These are phyloP conservation scores for Litocranius walleri DNA, from an alignment of 2,113 vertebrate genomes.

Conservation along the genomic window DNA sequence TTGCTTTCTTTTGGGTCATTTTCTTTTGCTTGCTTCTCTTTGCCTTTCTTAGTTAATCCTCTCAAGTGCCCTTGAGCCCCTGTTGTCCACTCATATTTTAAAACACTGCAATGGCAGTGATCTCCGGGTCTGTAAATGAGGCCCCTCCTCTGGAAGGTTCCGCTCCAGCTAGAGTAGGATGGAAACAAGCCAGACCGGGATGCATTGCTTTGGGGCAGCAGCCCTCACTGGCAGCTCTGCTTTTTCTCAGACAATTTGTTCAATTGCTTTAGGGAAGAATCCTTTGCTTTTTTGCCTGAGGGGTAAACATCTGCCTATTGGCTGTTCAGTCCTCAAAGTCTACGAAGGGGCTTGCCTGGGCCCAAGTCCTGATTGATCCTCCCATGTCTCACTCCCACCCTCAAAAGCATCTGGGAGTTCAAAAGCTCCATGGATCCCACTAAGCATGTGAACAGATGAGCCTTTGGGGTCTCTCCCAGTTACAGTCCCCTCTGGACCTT, in stretches of 20 bases:
- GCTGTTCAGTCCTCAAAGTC: not conserved
- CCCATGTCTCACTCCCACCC: not conserved
- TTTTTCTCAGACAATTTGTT: not conserved
- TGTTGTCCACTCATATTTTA: not conserved
- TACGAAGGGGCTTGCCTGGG: not conserved
- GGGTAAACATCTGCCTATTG: not conserved
- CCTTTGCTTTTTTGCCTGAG: not conserved
- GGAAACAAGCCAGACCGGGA: not conserved
- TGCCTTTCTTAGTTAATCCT: not conserved
- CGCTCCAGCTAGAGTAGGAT: not conserved
- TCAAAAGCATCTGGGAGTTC: not conserved
- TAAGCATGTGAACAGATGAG: fast-evolving
- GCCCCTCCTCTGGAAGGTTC: not conserved
- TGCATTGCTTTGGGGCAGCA: not conserved
- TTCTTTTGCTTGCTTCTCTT: not conserved
- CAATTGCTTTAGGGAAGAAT: not conserved
- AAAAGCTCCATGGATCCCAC: fast-evolving
- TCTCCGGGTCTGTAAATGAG: fast-evolving
- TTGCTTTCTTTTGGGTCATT: not conserved
- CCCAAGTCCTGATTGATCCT: not conserved
- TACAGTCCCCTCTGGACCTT: not conserved
- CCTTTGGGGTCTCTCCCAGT: not conserved
- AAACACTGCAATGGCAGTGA: not conserved
- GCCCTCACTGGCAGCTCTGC: not conserved
- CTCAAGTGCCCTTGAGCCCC: too few relatives aligned